A percentile compares a stretch with the other conserved stretches of the same genome.
phyloP scores from a whole-genome alignment of 1,140 invertebrate genomes.

The Dolichoris vasculosae region DNA sequence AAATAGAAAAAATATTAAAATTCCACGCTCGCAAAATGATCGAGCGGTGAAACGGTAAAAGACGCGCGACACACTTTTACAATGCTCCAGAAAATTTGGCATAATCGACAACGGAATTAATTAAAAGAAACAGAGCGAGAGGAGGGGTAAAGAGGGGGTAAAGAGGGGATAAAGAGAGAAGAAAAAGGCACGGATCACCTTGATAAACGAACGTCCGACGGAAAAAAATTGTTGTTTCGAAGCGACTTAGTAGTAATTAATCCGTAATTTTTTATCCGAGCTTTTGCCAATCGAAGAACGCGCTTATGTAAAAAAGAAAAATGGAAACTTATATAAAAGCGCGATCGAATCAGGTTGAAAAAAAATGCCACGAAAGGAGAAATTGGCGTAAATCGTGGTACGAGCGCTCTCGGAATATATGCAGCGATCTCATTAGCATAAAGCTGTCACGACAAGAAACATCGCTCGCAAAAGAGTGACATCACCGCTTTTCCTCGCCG shows the following conservation, averaged over 20 bases:
- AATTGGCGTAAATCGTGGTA: too few species aligned
- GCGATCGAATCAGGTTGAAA: too few species aligned
- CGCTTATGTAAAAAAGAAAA: too few species aligned
- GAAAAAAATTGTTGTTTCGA: neutral
- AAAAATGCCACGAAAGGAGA: too few species aligned
- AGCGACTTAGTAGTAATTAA: neutral
- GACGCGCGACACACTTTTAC: neutral
- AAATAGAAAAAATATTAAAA: neutral
- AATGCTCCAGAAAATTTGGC: neutral
- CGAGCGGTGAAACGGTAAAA: neutral
- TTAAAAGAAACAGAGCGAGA: neutral
- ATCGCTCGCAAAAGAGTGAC: neutral
- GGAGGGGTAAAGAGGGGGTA: too few species aligned
- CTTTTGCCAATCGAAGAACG: too few species aligned
- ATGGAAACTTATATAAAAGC: too few species aligned
- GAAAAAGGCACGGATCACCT: neutral
- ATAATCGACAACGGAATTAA: neutral
- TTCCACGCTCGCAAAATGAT: neutral
- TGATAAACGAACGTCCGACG: neutral
- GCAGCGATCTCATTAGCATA: too few species aligned
- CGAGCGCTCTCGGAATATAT: too few species aligned
- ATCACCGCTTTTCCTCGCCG: neutral
- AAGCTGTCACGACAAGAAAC: too few species aligned
- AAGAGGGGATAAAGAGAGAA: too few species aligned
- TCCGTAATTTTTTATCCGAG: neutral